phyloP scores from a whole-genome alignment of 2,888 invertebrate species.

The Venustoraphidia nigricollis region DNA sequence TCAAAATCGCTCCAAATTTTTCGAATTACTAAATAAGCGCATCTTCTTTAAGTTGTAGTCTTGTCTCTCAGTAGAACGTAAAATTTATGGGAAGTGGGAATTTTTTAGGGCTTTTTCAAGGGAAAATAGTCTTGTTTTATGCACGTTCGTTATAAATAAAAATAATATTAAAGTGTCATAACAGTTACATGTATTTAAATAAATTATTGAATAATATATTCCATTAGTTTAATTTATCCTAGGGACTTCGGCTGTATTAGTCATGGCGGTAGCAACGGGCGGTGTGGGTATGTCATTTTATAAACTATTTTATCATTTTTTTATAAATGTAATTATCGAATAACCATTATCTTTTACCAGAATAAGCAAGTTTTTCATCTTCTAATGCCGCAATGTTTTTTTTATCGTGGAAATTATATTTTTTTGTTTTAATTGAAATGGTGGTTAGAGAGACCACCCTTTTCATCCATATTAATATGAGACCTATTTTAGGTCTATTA shows the following conservation, averaged over 20 bases:
- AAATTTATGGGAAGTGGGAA: too few relatives aligned
- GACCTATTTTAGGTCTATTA: neutral
- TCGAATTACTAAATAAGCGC: too few relatives aligned
- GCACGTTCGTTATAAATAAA: too few relatives aligned
- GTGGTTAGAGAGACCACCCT: slow-evolving; percentile 1
- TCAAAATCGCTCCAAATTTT: too few relatives aligned
- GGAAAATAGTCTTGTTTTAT: too few relatives aligned
- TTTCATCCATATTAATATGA: neutral
- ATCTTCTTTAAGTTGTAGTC: too few relatives aligned
- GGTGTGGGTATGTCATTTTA: slow-evolving; percentile 63
- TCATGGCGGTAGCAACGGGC: slow-evolving; percentile 82
- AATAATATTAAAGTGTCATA: too few relatives aligned
- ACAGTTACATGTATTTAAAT: too few relatives aligned
- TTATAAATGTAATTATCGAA: neutral
- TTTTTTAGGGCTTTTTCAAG: too few relatives aligned
- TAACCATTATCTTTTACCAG: neutral
- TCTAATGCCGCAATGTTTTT: neutral
- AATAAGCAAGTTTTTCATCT: neutral
- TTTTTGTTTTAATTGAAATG: neutral
- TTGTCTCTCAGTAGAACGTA: too few relatives aligned
- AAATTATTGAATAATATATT: too few relatives aligned
- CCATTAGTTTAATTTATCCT: too few relatives aligned
- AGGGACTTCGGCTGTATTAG: slow-evolving; percentile 17
- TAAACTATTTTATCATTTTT: slow-evolving; percentile 9
- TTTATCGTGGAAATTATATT: neutral